A percentile compares a stretch with the other conserved stretches of the same genome.
Evolutionary conservation across 2,888 invertebrate genomes (phyloP).

Genomic region (Cerastis leucographa): DNA sequence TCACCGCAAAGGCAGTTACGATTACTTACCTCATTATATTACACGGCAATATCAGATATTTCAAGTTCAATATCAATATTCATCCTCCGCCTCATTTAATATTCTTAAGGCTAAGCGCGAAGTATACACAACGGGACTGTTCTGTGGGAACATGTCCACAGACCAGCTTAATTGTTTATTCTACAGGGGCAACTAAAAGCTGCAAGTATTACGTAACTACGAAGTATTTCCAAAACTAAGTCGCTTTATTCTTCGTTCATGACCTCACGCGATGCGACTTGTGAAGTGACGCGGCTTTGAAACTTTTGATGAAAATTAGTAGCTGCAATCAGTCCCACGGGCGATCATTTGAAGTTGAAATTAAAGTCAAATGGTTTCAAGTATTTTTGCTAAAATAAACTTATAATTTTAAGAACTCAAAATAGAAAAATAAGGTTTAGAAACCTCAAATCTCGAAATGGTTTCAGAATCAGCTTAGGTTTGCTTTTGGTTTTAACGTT

Average conservation of each 20-base stretch:
- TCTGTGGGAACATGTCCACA: constrained; percentile 32
- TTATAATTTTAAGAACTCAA: no score
- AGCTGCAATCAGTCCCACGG: no score
- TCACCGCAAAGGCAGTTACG: constrained; percentile 25
- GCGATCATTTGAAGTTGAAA: no score
- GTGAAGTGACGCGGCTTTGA: neutral
- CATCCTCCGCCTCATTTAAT: constrained; percentile 27
- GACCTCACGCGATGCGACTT: neutral
- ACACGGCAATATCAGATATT: constrained; percentile 4
- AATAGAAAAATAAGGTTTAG: no score
- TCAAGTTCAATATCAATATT: constrained; percentile 54
- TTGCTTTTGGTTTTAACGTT: neutral
- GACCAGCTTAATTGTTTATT: constrained; percentile 30
- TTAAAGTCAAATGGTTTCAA: no score
- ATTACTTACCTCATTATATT: constrained; percentile 9
- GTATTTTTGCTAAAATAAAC: no score
- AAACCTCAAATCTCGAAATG: no score
- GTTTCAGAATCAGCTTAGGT: no score
- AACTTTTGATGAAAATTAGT: no score
- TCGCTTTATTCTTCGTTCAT: constrained; percentile 22
- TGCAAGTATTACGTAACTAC: constrained; percentile 45
- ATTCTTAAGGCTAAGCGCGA: constrained; percentile 18
- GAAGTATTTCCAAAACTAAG: constrained; percentile 55
- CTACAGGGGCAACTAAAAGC: constrained; percentile 32
- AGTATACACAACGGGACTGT: constrained; percentile 46